A percentile compares a stretch with the other conserved stretches of the same genome.
Conservation (phyloP, 1,140 invertebrate genomes). For the Rhizoglyphus robini region DNA sequence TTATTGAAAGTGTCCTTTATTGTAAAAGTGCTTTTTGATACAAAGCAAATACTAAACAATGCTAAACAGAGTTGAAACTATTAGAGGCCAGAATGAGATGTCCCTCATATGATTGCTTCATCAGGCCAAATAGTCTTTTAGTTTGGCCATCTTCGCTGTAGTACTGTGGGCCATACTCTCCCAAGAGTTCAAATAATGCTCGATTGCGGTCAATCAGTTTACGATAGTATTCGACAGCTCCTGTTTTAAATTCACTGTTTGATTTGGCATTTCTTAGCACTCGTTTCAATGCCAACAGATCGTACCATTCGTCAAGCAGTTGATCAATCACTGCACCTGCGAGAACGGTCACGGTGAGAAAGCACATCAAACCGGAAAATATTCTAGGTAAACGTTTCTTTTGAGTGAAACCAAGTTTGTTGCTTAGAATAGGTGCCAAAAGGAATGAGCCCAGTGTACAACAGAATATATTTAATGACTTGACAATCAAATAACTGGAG, state of each 20-base stretch:
- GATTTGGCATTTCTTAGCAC: neutral
- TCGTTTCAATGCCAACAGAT: neutral
- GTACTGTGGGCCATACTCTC: neutral
- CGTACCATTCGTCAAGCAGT: neutral
- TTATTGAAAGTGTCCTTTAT: no score
- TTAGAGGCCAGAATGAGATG: slow-evolving; percentile 9
- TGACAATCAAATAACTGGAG: neutral
- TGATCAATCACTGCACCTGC: neutral
- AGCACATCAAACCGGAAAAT: neutral
- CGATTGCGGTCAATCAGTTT: slow-evolving; percentile 19
- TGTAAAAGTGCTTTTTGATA: no score
- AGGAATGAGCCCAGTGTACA: neutral
- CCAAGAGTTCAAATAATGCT: slow-evolving; percentile 20
- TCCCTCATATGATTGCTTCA: neutral
- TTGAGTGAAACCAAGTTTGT: neutral
- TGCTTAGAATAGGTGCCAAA: neutral
- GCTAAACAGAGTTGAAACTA: no score
- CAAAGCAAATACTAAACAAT: no score
- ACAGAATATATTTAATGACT: neutral
- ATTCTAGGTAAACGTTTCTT: neutral
- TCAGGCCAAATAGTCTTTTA: neutral
- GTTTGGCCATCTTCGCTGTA: neutral
- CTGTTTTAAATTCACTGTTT: neutral
- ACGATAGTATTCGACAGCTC: neutral
- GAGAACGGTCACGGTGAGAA: neutral